phyloP scores from a whole-genome alignment of 2,113 vertebrate species.

The Hymenochirus boettgeri region DNA sequence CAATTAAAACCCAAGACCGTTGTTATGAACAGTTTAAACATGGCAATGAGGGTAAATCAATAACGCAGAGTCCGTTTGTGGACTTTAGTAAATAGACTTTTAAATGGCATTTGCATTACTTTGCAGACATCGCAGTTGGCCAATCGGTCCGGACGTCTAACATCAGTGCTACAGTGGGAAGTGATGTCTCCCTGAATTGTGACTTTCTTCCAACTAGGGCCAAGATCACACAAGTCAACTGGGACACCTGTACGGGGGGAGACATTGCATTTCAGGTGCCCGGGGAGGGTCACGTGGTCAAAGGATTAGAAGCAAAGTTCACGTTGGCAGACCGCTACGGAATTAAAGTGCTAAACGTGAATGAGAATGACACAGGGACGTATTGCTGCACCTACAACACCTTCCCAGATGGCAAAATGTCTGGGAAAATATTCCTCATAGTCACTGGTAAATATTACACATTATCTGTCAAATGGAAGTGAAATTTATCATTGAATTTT shows the following conservation, averaged over 20 bases:
- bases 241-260: conserved; percentile 30
- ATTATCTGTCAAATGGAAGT: too few species aligned
- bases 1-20: too few species aligned
- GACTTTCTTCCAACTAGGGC: conserved; percentile 31
- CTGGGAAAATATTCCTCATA: conserved; percentile 45
- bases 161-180: conserved; percentile 43
- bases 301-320: conserved; percentile 19
- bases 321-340: neutral
- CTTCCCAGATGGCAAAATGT: conserved; percentile 47
- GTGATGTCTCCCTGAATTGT: conserved; percentile 47
- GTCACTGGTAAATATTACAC: conserved; percentile 29
- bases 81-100: too few species aligned
- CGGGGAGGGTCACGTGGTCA: neutral
- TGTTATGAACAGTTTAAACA: too few species aligned
- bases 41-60: too few species aligned
- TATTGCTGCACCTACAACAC: conserved; percentile 49
- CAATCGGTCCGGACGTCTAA: conserved; percentile 21
- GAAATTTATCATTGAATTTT: too few species aligned
- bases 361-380: conserved; percentile 43
- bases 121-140: conserved; percentile 12
- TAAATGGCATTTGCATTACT: too few species aligned
- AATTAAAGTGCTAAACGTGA: conserved; percentile 38
- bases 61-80: too few species aligned
- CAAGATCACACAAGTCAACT: conserved; percentile 48
- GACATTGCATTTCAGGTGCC: conserved; percentile 26